Evolutionary conservation across 1,140 invertebrate species (phyloP).

Genomic region (Geopemphigus sp.): DNA sequence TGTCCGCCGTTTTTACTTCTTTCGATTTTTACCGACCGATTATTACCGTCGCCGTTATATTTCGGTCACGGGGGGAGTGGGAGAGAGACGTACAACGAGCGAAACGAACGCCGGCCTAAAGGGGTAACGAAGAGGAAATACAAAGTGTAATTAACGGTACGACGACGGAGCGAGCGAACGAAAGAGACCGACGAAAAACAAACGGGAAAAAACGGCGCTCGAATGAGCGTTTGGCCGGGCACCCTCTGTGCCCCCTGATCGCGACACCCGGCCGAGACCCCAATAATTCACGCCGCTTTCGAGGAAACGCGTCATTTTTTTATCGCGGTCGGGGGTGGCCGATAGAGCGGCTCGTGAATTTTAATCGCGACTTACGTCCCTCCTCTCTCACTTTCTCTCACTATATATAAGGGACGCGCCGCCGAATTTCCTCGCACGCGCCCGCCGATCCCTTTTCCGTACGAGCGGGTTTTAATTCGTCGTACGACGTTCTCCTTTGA

Average conservation of each 20-base stretch:
- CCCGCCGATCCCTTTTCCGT: no score
- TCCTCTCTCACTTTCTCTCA: no score
- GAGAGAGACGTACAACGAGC: not conserved
- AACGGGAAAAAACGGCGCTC: not conserved
- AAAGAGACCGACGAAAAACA: not conserved
- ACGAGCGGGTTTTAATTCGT: not conserved
- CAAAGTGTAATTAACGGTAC: no score
- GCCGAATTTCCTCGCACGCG: not conserved
- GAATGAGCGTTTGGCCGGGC: slow-evolving; percentile 8
- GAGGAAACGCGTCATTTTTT: slow-evolving; percentile 33
- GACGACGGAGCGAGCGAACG: not conserved
- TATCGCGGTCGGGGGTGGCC: no score
- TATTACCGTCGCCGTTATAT: slow-evolving; percentile 17
- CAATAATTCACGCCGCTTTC: not conserved
- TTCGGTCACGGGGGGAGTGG: not conserved
- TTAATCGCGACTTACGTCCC: slow-evolving; percentile 31
- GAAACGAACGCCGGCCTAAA: not conserved
- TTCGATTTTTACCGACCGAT: slow-evolving; percentile 15
- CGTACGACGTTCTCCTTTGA: slow-evolving; percentile 6
- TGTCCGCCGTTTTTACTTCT: not conserved
- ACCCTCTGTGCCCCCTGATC: not conserved
- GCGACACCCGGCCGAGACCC: not conserved
- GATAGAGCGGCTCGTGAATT: slow-evolving; percentile 40
- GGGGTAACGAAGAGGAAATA: not conserved
- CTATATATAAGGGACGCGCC: not conserved